Evolutionary conservation across 2,888 invertebrate genomes (phyloP).

Genomic region (Amphipoea lucens): DNA sequence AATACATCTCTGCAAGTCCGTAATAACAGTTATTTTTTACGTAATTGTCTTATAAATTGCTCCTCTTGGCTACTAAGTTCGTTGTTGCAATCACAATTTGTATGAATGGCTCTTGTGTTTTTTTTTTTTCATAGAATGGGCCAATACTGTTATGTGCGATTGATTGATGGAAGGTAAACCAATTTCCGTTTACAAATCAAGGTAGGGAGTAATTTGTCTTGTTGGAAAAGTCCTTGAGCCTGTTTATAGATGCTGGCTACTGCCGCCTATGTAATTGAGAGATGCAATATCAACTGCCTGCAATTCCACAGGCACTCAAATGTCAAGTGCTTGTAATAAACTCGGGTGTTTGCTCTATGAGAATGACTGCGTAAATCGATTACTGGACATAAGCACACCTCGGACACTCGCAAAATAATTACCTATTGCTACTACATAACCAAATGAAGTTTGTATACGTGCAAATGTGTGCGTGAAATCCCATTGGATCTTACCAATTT

Average conservation of each 20-base stretch:
- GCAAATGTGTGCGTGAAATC: too few species aligned
- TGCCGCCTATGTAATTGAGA: conserved; percentile 10
- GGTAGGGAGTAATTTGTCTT: not conserved
- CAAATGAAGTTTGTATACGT: too few species aligned
- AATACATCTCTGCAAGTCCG: conserved; percentile 22
- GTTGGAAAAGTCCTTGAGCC: not conserved
- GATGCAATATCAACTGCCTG: not conserved
- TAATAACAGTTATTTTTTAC: conserved; percentile 57
- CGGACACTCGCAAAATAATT: too few species aligned
- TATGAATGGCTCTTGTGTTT: conserved; percentile 5
- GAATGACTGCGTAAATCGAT: not conserved
- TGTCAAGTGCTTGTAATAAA: not conserved
- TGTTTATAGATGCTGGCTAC: not conserved
- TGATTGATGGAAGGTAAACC: not conserved
- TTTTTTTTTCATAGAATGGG: not conserved
- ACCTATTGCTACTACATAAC: too few species aligned
- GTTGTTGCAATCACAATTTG: conserved; percentile 18
- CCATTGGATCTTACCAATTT: not conserved
- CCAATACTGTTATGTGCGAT: not conserved
- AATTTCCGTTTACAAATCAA: conserved; percentile 13
- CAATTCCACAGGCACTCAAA: not conserved
- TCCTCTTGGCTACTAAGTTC: conserved; percentile 12
- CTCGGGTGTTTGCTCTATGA: not conserved
- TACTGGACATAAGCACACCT: too few species aligned
- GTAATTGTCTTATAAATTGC: conserved; percentile 50